Evolutionary conservation across 2,888 invertebrate genomes (phyloP), one percentile per base, ranked within the genome.

Genomic region (Lithophane semibrunnea): DNA sequence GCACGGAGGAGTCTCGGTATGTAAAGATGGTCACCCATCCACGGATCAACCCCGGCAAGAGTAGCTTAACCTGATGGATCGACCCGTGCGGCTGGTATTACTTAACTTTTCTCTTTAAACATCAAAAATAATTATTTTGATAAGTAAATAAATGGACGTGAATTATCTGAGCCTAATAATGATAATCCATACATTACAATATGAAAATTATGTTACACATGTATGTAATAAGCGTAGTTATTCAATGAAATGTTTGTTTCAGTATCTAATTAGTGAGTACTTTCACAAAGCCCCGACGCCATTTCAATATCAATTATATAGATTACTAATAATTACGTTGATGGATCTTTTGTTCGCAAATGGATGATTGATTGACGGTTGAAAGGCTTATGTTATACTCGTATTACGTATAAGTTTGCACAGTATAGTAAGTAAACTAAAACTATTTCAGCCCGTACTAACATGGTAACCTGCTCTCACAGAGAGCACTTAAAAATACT

Each of bases 281-380:
- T 0, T 5, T 18, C 10, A 69, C 44, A 73, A 52, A 49, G 60
- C 37, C 8, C 13, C 52, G 61, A 29, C 49, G 42, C 18, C 21
- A 68, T 64, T 54, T 8, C n/a, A 60, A 63, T 18, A 44, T 83
- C 61, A 79, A 74, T 82, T 73, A 65, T 37, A 79, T 83, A 37
- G 37, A 79, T 74, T 61, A 60, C 63, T 58, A n/a, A 13, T 73
- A 61, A 79, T 83, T 65, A 70, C n/a, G 44, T 21, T 61, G 37
- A 83, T 83, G 79, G 69, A 9, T 74, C 44, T 65, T 61, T 74
- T 74, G 69, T 69, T 47, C 58, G 29, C 44, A 49, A 77, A 77
- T 67, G 24, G 37, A 60, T 64, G 69, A 54, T 74, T 21, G 54
- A 73, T 73, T 10, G 37, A 42, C 13, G 8, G 4, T 54, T 65